Base-by-base conservation (phyloP, 2,797 vertebrate species). In the Toxotes lorentzi region DNA sequence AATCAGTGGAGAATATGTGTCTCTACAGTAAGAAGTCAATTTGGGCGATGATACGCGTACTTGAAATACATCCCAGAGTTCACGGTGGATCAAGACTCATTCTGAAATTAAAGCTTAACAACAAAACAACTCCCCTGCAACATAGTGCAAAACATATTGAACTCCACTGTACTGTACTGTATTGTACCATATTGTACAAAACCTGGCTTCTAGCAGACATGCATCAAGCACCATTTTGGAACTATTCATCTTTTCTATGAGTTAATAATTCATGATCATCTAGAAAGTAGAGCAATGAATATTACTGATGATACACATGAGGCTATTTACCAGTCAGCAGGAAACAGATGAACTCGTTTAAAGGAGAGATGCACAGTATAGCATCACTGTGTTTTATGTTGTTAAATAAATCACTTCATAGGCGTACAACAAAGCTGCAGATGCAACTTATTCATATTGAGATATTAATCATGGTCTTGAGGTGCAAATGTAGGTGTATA, bases 181-280 rank as follows among this genome's bases (percentile, higher is more conserved):
- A 74, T 58, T 45, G 48, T 80, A 76, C 77, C 72, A 74, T 73
- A 84, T 83, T 88, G 78, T 89, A 72, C 60, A 80, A 83, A 85
- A 79, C 74, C 85, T 70, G 81, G 78, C 81, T 83, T 86, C 84
- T 78, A 87, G 87, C 85, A 59, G 88, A 53, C 87, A 91, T 56
- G 70, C 85, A 90, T 93, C 89, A 92, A 90, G 83, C 76, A 88
- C 74, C 70, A 51, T 89, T 94, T 92, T 89, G 83, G 71, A 86
- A 78, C 86, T 50, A 92, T 94, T 93, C 84, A 87, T 93, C 89
- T 92, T 93, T 87, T 87, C 85, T 71, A 79, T 73, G 70, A 83
- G 83, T 94, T 92, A 93, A 94, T 94, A 94, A 94, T 94, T 94
- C 88, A 94, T 93, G 86, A 92, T 92, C 88, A 91, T 91, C 84